Evolutionary conservation across 2,888 invertebrate genomes (phyloP).

Genomic region (Amitus sp.): DNA sequence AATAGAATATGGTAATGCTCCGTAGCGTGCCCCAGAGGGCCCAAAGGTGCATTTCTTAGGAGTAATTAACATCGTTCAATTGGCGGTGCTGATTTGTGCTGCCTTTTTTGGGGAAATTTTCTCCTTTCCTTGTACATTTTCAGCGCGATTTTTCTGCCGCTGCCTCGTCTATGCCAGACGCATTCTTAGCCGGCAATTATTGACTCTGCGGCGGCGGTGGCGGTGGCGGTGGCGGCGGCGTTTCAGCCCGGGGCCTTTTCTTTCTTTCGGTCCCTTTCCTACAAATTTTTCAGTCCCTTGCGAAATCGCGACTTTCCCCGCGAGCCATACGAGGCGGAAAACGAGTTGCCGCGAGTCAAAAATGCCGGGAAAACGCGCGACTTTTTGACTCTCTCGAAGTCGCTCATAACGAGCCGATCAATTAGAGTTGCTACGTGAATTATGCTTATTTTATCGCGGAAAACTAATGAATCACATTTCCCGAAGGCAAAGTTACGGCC

Average conservation of each 20-base stretch:
- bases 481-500: background rate
- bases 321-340: conserved; percentile 5
- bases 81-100: conserved; percentile 47
- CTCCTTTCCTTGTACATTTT: conserved; percentile 40
- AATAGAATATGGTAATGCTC: conserved; percentile 40
- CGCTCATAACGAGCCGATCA: background rate
- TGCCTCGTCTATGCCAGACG: conserved; percentile 37
- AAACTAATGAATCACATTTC: background rate
- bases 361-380: conserved; percentile 3
- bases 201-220: conserved; percentile 33
- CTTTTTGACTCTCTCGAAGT: background rate
- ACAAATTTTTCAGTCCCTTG: conserved; percentile 28
- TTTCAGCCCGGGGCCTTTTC: conserved; percentile 30
- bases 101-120: conserved; percentile 43
- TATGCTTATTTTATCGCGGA: conserved; percentile 1
- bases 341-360: conserved; percentile 2
- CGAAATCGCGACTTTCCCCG: conserved; percentile 19
- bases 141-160: conserved; percentile 22
- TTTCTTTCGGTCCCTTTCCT: conserved; percentile 42
- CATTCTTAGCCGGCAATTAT: conserved; percentile 54
- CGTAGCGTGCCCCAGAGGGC: conserved; percentile 35
- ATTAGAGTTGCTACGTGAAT: background rate
- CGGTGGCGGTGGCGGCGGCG: conserved; percentile 40
- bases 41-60: conserved; percentile 33
- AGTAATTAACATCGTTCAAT: conserved; percentile 53